Evolutionary conservation across 1,140 invertebrate genomes (phyloP), one percentile per base, ranked within the genome.

Genomic region (Drosophila seguyi): DNA sequence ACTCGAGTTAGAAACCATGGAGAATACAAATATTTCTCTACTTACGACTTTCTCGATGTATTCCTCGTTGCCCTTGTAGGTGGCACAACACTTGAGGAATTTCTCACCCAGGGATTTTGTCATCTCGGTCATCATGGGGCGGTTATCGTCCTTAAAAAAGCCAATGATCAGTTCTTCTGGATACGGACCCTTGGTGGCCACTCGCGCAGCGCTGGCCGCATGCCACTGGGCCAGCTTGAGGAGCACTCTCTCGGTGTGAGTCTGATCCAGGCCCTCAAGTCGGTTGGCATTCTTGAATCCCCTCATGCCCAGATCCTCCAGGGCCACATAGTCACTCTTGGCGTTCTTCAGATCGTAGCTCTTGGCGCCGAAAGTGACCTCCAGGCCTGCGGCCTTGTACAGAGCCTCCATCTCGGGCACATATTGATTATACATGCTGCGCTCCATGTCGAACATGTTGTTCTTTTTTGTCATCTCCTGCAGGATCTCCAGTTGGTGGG

Each of bases 211-310:
- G 1, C 47, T 50, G 47, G 91, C 80, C 0, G 94, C 94, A 75
- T 95, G 94, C 81, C 95, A 95, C 22, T 93, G 93, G 0, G 94
- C 94, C 10, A 95, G 72, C 11, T n/a, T n/a, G n/a, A n/a, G n/a
- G n/a, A n/a, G n/a, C n/a, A n/a, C n/a, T n/a, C n/a, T n/a, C n/a
- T n/a, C 93, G 0, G 94, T 86, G 50, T 94, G 93, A 8, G 93
- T 72, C 8, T 94, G 75, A 45, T 94, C 92, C n/a, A n/a, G n/a
- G n/a, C n/a, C n/a, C n/a, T n/a, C n/a, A n/a, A n/a, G n/a, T n/a
- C n/a, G n/a, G n/a, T 95, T 94, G 6, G 82, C 93, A 93, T 95
- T 92, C 36, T 88, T 90, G n/a, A 90, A 92, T 0, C 86, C 90
- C 18, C 92, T 75, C 6, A 91, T 79, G 14, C 92, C 73, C 5